These are phyloP conservation scores for Yponomeuta sedellus DNA, from an alignment of 2,888 invertebrate genomes.

Conservation along the genomic window DNA sequence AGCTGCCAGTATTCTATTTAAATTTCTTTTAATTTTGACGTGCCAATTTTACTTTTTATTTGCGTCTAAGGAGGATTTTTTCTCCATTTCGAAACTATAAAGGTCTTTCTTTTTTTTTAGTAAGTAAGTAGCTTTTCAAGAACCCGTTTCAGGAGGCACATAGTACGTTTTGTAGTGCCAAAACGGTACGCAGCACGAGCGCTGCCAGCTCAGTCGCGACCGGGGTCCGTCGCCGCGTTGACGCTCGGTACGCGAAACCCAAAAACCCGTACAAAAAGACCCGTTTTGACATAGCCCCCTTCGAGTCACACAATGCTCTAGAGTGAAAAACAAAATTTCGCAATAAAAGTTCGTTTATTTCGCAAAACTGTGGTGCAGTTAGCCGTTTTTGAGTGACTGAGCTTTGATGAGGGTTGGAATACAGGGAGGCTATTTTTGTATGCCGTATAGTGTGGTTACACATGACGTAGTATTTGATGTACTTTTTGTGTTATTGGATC, in stretches of 20 bases:
- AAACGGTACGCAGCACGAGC: slow-evolving; percentile 32
- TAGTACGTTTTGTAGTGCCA: slow-evolving; percentile 30
- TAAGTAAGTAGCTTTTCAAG: background rate
- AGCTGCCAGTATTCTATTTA: background rate
- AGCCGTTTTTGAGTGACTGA: slow-evolving; percentile 19
- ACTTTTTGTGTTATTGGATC: slow-evolving; percentile 23
- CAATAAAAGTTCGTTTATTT: slow-evolving; percentile 19
- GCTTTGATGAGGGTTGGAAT: slow-evolving; percentile 46
- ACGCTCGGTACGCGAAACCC: slow-evolving; percentile 30
- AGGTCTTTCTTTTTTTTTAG: too few relatives aligned
- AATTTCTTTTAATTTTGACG: background rate
- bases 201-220: slow-evolving; percentile 61
- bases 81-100: too few relatives aligned
- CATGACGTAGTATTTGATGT: slow-evolving; percentile 30
- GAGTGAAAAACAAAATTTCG: slow-evolving; percentile 22
- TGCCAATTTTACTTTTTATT: slow-evolving; percentile 17
- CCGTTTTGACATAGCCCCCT: slow-evolving; percentile 34
- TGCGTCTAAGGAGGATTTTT: too few relatives aligned
- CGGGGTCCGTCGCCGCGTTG: slow-evolving; percentile 51
- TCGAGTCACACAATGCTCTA: slow-evolving; percentile 45
- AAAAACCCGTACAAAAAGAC: slow-evolving; percentile 23
- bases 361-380: slow-evolving; percentile 25
- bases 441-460: slow-evolving; percentile 29
- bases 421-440: slow-evolving; percentile 47
- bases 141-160: background rate